phyloP scores from a whole-genome alignment of 2,888 invertebrate species.

The Philereme vetulata region DNA sequence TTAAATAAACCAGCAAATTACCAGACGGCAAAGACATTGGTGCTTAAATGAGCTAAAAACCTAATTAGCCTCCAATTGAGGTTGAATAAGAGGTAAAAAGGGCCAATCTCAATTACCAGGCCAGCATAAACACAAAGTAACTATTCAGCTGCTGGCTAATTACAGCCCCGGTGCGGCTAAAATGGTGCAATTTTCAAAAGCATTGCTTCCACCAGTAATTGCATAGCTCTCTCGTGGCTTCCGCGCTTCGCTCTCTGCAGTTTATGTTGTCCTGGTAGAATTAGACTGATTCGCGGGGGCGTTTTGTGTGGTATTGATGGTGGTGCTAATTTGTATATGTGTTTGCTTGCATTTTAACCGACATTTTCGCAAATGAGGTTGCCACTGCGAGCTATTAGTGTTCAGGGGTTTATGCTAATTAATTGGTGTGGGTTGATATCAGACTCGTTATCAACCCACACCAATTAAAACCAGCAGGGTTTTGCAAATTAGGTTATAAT shows the following conservation, averaged over 20 bases:
- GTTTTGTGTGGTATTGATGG: conserved; percentile 31
- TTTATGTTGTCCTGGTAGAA: conserved; percentile 63
- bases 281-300: conserved; percentile 56
- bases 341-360: conserved; percentile 6
- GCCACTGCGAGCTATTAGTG: too few relatives aligned
- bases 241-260: conserved; percentile 50
- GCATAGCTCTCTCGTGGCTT: conserved; percentile 53
- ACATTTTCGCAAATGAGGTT: neutral
- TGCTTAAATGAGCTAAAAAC: conserved; percentile 14
- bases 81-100: conserved; percentile 39
- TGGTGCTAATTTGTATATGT: conserved; percentile 11
- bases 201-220: conserved; percentile 62
- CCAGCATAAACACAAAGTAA: conserved; percentile 66
- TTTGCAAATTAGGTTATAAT: too few relatives aligned
- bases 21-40: conserved; percentile 9
- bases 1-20: conserved; percentile 18
- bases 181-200: conserved; percentile 68
- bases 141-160: conserved; percentile 59
- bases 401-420: too few relatives aligned
- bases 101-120: conserved; percentile 52
- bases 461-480: too few relatives aligned
- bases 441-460: too few relatives aligned
- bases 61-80: conserved; percentile 37
- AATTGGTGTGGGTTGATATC: too few relatives aligned
- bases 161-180: conserved; percentile 54